Base-by-base conservation (phyloP, 2,113 vertebrate species). In the Vulpes ferrilata region DNA sequence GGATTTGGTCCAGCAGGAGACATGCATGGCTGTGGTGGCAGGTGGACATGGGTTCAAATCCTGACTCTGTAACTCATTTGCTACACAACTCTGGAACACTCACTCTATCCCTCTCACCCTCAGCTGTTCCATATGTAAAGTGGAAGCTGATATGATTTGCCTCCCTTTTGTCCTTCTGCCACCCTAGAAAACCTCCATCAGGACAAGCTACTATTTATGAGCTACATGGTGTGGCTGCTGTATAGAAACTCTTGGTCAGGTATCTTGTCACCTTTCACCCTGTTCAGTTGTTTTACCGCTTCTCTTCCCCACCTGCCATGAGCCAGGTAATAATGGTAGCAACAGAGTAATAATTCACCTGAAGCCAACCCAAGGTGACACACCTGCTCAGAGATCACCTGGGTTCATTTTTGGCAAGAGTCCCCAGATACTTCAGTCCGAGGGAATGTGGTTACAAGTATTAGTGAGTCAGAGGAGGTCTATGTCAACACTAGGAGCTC, bases 311-410 rank as follows among this genome's bases (percentile, higher is more conserved):
- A 80, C 92, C 88, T 78, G 73, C 86, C 69, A 13, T 11, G 17
- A 89, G 32, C 11, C 84, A 93, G 84, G 55, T 84, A 94, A 38
- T 79, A 69, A 93, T 59, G 38, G 48, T 15, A 35, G 62, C 67
- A 86, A 35, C 25, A 81, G 86, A 51, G 88, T 55, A 95, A 59
- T 95, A 80, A 93, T 93, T 96, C 17, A 94, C 76, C 67, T 76
- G 23, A 82, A 83, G 8, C 32, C 59, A 69, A 65, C 13, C 85
- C 79, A 89, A 92, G 88, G 62, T 83, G 71, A 84, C 9, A 55
- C 53, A 71, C 69, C 74, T 92, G 74, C 32, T 95, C 94, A 73
- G 92, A 81, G 76, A 81, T 62, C 84, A 25, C 43, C 87, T 84
- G 53, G 32, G 62, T 91, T 90, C 76, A 84, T 65, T 88, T 92